Percentiles rank a stretch among this genome's conserved stretches.
Evolutionary conservation across 2,113 vertebrate genomes (phyloP).

Genomic region (Grallaria varia): DNA sequence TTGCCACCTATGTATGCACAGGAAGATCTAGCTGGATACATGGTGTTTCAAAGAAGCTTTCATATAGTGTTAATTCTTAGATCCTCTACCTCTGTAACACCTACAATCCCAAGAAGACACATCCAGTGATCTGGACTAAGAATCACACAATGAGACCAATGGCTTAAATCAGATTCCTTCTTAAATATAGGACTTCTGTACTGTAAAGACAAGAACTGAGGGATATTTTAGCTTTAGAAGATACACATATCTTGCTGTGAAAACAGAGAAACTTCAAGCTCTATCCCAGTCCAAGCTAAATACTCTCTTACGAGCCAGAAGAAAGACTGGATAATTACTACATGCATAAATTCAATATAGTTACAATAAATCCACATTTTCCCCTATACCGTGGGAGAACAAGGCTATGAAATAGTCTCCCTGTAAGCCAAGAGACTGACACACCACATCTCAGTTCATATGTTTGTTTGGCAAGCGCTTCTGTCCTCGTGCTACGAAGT

Average conservation of each 20-base stretch:
- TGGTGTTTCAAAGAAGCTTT: neutral
- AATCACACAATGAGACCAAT: neutral
- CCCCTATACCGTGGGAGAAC: neutral
- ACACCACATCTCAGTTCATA: neutral
- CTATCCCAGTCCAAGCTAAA: neutral
- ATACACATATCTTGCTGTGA: neutral
- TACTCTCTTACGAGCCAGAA: neutral
- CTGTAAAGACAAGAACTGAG: neutral
- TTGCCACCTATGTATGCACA: neutral
- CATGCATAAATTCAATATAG: neutral
- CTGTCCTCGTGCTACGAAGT: neutral
- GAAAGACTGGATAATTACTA: neutral
- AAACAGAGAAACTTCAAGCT: neutral
- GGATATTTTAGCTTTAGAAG: neutral
- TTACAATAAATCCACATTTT: neutral
- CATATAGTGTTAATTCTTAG: neutral
- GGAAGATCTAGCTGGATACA: neutral
- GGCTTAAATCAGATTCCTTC: neutral
- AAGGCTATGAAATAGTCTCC: neutral
- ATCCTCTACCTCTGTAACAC: neutral
- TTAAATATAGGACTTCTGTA: neutral
- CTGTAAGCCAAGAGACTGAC: neutral
- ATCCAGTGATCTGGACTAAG: neutral
- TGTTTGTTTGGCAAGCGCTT: neutral
- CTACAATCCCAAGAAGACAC: neutral